Base-by-base conservation (phyloP, 1,140 invertebrate genomes). In the Philaenus spumarius region DNA sequence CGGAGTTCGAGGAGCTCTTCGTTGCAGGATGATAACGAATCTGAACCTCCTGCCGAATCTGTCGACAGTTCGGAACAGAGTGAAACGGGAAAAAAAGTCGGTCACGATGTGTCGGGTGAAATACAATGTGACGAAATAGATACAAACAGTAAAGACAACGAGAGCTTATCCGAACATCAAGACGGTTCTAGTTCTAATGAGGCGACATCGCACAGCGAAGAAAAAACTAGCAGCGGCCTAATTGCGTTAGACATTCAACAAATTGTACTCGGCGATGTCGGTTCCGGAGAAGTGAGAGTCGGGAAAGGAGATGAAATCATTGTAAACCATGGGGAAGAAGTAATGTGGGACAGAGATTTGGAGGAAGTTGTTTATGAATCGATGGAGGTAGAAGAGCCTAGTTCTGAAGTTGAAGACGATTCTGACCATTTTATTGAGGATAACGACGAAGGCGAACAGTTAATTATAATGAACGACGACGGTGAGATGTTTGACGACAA, bases 191-290 rank as follows among this genome's bases (percentile, higher is more conserved):
- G 47, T 50, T 7, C 23, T n/a, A 34, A 35, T 2, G 30, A 53
- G 20, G 20, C 4, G 5, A 34, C n/a, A 2, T 6, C 17, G 14
- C 14, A 14, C 3, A 37, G 22, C 37, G 24, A 39, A 39, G 30
- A 20, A 20, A 11, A 14, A 7, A 4, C 15, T n/a, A 2, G 2
- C 35, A 39, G 22, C 19, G 37, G 14, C 20, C 12, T 62, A 17
- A 54, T 62, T 55, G 55, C 60, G 5, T 23, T 58, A 48, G 55
- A 62, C 40, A 62, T 62, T 45, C 60, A 62, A 24, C 54, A 62
- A 34, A 62, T 62, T 45, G 56, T 62, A 47, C 34, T 62, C 22
- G 60, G 60, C 3, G 55, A 62, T 54, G 22, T 62, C 1, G 30
- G 37, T 9, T 4, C 3, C 9, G 24, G 15, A 30, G 24, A 15